A percentile compares a stretch with the other conserved stretches of the same genome.
These are phyloP conservation scores for Trididemnum clinides DNA, from an alignment of 23 tunicate genomes.

Conservation along the genomic window DNA sequence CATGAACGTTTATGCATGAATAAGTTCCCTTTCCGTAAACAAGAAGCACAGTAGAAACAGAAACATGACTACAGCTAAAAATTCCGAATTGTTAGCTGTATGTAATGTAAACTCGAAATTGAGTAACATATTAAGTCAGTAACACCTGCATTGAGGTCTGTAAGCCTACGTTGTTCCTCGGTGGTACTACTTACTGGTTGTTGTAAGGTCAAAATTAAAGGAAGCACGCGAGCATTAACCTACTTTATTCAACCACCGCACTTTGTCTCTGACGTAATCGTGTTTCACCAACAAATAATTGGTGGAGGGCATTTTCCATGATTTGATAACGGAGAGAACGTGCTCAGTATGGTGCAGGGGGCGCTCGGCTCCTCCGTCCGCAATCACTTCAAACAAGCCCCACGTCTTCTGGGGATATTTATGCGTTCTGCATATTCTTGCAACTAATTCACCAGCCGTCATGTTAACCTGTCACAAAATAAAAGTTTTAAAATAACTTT, in stretches of 20 bases:
- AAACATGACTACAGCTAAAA: too few species aligned
- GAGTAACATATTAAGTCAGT: too few species aligned
- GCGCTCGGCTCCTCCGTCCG: constrained; percentile 75
- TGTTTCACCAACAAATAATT: constrained; percentile 73
- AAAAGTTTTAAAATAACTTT: too few species aligned
- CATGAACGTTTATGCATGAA: too few species aligned
- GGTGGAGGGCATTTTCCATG: constrained; percentile 85
- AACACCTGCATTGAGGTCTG: too few species aligned
- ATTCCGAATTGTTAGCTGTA: too few species aligned
- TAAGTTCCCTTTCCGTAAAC: too few species aligned
- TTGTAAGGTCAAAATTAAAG: background rate
- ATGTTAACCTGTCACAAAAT: constrained; percentile 79
- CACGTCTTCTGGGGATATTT: constrained; percentile 53
- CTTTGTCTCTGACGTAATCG: constrained; percentile 75
- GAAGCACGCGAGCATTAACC: background rate
- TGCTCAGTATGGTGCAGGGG: constrained; percentile 76
- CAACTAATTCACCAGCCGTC: constrained; percentile 64
- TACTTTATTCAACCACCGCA: constrained; percentile 73
- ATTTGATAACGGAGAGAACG: constrained; percentile 81
- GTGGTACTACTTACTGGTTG: too few species aligned
- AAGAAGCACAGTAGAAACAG: too few species aligned
- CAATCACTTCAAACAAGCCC: constrained; percentile 75
- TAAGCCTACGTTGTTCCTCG: too few species aligned
- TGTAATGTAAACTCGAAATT: too few species aligned
- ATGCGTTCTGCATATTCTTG: constrained; percentile 56